phyloP scores from a whole-genome alignment of 2,888 invertebrate genomes.

The Ichneumon xanthorius region DNA sequence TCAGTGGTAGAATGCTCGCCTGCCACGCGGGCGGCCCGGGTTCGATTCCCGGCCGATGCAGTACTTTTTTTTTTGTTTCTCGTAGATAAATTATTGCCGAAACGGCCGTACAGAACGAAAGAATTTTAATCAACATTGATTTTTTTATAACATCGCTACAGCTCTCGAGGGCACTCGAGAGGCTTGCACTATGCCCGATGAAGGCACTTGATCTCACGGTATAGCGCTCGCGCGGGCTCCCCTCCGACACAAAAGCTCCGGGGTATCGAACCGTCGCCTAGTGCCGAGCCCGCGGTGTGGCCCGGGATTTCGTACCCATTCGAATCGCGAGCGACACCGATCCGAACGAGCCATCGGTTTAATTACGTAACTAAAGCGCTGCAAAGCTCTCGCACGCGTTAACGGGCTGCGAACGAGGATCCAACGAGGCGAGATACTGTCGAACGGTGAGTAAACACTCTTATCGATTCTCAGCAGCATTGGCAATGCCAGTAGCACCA shows the following conservation, averaged over 20 bases:
- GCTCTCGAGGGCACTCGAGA: not conserved
- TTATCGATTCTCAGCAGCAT: constrained; percentile 72
- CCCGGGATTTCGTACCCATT: constrained; percentile 5
- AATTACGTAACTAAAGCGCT: constrained; percentile 73
- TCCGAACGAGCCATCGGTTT: constrained; percentile 63
- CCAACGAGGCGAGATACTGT: constrained; percentile 73
- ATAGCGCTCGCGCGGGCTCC: not conserved
- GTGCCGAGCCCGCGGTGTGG: not conserved
- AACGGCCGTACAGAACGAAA: not conserved
- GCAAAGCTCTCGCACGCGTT: constrained; percentile 71
- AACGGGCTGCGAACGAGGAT: constrained; percentile 74
- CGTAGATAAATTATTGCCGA: not conserved
- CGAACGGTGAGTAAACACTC: constrained; percentile 71
- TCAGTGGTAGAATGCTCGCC: constrained; percentile 84
- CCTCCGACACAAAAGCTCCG: constrained; percentile 14
- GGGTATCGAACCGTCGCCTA: constrained; percentile 3
- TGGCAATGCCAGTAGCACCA: constrained; percentile 1
- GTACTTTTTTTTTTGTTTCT: constrained; percentile 17
- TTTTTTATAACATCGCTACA: not conserved
- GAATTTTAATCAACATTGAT: not conserved
- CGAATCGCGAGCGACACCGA: constrained; percentile 14
- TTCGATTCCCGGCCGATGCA: constrained; percentile 70
- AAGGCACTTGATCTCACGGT: constrained; percentile 35
- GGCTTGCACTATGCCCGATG: constrained; percentile 8
- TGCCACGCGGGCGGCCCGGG: constrained; percentile 83